Evolutionary conservation across 2,888 invertebrate genomes (phyloP).

Genomic region (Mythimna vitellina): DNA sequence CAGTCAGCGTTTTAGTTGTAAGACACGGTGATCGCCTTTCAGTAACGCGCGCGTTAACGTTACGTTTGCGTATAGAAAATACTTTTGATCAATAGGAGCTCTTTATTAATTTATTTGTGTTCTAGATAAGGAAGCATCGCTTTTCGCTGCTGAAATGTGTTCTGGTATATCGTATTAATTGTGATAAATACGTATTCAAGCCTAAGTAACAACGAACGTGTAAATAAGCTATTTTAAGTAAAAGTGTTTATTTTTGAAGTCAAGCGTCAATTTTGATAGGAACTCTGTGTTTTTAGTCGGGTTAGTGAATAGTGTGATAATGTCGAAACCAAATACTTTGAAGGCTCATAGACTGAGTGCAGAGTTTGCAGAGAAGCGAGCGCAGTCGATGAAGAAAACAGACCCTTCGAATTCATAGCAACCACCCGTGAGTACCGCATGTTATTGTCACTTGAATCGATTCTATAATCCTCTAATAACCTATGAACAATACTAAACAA

Average conservation of each 20-base stretch:
- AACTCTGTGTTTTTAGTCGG: conserved; percentile 63
- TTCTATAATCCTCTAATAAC: conserved; percentile 20
- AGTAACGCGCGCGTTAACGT: conserved; percentile 58
- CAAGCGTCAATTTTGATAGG: conserved; percentile 68
- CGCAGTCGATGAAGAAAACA: conserved; percentile 82
- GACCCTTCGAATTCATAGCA: conserved; percentile 88
- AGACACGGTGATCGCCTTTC: conserved; percentile 40
- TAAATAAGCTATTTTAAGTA: conserved; percentile 68
- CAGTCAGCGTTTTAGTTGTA: conserved; percentile 49
- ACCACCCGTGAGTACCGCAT: conserved; percentile 84
- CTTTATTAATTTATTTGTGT: conserved; percentile 89
- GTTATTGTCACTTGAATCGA: conserved; percentile 52
- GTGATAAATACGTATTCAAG: conserved; percentile 73
- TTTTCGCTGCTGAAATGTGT: conserved; percentile 74
- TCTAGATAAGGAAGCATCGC: conserved; percentile 79
- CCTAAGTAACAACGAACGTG: conserved; percentile 78
- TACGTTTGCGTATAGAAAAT: conserved; percentile 67
- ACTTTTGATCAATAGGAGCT: conserved; percentile 87
- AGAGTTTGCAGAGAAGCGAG: conserved; percentile 87
- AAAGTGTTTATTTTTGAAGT: conserved; percentile 70
- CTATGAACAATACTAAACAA: background rate
- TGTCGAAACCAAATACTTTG: conserved; percentile 88
- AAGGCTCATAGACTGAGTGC: conserved; percentile 89
- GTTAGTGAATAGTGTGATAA: conserved; percentile 75
- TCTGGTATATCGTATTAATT: conserved; percentile 67